These are phyloP conservation scores for Molorchus minor DNA, from an alignment of 2,888 invertebrate genomes.

Conservation along the genomic window DNA sequence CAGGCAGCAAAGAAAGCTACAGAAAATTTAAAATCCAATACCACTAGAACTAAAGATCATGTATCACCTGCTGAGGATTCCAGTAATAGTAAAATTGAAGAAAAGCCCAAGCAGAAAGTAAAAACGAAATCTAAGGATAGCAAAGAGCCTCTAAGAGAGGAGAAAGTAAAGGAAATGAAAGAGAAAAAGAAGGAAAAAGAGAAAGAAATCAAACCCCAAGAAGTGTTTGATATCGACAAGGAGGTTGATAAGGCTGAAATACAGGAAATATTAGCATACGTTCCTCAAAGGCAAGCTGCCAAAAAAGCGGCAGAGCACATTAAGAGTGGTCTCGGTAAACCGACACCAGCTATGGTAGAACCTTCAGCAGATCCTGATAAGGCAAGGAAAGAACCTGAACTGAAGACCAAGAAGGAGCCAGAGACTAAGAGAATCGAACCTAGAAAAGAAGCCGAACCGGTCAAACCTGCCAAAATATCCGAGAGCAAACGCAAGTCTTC, in stretches of 20 bases:
- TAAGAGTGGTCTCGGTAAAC: constrained; percentile 77
- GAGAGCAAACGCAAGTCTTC: constrained; percentile 65
- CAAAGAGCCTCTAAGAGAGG: constrained; percentile 37
- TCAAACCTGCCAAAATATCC: constrained; percentile 53
- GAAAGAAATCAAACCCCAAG: constrained; percentile 47
- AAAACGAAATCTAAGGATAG: constrained; percentile 47
- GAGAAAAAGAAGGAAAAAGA: constrained; percentile 49
- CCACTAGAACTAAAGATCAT: constrained; percentile 60
- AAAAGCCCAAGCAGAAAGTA: constrained; percentile 48
- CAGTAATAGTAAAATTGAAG: constrained; percentile 45
- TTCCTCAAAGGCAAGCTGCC: constrained; percentile 89
- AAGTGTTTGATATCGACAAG: constrained; percentile 70
- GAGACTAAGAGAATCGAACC: constrained; percentile 52
- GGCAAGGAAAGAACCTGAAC: constrained; percentile 51
- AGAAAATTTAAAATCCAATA: constrained; percentile 82
- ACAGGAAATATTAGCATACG: constrained; percentile 78
- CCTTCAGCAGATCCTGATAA: constrained; percentile 53
- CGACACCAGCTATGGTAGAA: constrained; percentile 35
- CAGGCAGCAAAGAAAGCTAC: constrained; percentile 92
- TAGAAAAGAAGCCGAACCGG: constrained; percentile 39
- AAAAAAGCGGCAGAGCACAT: constrained; percentile 92
- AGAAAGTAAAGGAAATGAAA: constrained; percentile 35
- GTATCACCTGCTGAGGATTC: constrained; percentile 37
- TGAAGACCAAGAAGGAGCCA: constrained; percentile 47
- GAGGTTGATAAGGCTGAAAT: constrained; percentile 70